Evolutionary conservation across 2,797 vertebrate genomes (phyloP).

Genomic region (Takifugu rubripes): DNA sequence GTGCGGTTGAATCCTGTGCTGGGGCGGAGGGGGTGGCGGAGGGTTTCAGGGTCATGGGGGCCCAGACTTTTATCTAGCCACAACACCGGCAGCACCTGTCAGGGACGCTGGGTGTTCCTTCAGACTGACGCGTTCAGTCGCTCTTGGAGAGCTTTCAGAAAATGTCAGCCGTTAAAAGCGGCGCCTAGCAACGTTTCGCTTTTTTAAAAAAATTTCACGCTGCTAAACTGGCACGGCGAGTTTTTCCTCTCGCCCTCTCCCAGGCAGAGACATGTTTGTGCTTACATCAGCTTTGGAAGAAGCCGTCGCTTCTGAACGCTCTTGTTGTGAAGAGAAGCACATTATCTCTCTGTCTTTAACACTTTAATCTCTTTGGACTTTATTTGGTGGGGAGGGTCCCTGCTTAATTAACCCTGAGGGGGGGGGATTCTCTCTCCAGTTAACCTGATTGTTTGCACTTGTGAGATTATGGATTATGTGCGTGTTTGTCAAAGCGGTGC

Average conservation of each 20-base stretch:
- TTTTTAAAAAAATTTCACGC: background rate
- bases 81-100: slow-evolving; percentile 59
- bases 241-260: background rate
- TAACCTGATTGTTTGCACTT: too few relatives aligned
- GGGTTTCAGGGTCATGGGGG: slow-evolving; percentile 27
- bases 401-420: background rate
- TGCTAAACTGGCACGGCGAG: slow-evolving; percentile 24
- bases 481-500: background rate
- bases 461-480: too few relatives aligned
- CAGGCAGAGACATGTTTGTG: slow-evolving; percentile 25
- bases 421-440: too few relatives aligned
- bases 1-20: slow-evolving; percentile 24
- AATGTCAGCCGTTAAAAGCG: slow-evolving; percentile 10
- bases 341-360: background rate
- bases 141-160: slow-evolving; percentile 13
- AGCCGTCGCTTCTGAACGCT: slow-evolving; percentile 24
- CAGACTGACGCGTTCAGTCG: background rate
- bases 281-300: slow-evolving; percentile 37
- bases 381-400: background rate
- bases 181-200: slow-evolving; percentile 4
- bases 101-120: slow-evolving; percentile 48
- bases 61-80: slow-evolving; percentile 68
- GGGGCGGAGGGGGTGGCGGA: background rate
- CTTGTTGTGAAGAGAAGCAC: background rate
- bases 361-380: background rate